These are phyloP conservation scores for Xiphorhynchus elegans DNA, from an alignment of 2,113 vertebrate species.

Conservation along the genomic window DNA sequence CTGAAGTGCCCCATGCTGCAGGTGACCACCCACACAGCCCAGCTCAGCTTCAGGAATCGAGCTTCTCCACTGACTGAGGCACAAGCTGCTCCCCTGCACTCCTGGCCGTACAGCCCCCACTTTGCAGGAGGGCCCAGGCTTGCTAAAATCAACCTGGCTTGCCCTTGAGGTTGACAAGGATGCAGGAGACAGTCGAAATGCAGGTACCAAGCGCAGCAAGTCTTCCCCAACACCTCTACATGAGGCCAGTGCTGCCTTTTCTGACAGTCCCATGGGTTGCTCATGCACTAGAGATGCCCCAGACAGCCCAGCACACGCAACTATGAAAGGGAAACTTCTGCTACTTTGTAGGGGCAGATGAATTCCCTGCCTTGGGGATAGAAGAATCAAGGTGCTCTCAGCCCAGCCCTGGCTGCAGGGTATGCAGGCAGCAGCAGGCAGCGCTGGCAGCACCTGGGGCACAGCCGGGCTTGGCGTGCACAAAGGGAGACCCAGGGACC, in stretches of 20 bases:
- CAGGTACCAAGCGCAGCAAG: background rate
- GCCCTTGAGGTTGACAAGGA: background rate
- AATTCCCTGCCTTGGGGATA: background rate
- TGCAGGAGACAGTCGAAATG: background rate
- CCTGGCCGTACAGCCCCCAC: background rate
- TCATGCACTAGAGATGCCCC: too few species aligned
- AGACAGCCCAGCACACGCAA: background rate
- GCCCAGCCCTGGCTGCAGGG: background rate
- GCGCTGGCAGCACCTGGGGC: background rate
- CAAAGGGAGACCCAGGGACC: background rate
- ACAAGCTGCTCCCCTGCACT: rapidly evolving
- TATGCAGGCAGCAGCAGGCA: background rate
- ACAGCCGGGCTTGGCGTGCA: background rate
- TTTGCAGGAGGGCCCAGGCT: background rate
- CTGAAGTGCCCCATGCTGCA: background rate
- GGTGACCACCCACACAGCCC: background rate
- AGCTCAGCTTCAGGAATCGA: background rate
- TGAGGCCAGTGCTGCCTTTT: background rate
- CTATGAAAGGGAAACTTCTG: background rate
- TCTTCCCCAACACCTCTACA: background rate
- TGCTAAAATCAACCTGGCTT: background rate
- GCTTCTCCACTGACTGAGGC: background rate
- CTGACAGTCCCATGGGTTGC: background rate
- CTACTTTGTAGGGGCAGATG: background rate
- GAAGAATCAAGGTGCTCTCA: rapidly evolving